Percentiles rank a stretch among this genome's conserved stretches.
Evolutionary conservation across 2,797 vertebrate genomes (phyloP).

Genomic region (Bradypodion ventrale): DNA sequence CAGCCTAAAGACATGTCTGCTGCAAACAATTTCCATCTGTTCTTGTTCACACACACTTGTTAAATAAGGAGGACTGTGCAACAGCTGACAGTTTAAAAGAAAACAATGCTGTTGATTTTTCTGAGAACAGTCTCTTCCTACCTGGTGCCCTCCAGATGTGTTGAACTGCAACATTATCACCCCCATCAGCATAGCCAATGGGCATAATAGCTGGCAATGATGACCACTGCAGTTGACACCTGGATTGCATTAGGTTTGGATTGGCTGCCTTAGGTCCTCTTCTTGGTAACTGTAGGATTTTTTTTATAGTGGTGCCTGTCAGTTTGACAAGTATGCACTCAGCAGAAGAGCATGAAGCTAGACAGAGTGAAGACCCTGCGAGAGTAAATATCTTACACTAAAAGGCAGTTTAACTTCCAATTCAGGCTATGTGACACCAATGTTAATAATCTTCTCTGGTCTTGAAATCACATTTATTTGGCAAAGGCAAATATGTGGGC

Average conservation of each 20-base stretch:
- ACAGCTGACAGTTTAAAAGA: neutral
- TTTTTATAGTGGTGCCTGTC: neutral
- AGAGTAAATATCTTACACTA: no score
- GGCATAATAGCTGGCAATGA: neutral
- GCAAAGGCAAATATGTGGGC: neutral
- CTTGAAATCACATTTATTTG: neutral
- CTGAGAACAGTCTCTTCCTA: neutral
- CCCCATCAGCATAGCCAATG: neutral
- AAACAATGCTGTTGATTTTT: neutral
- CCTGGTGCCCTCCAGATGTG: neutral
- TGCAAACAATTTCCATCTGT: slow-evolving; percentile 19
- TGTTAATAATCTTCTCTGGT: neutral
- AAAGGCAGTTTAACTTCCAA: neutral
- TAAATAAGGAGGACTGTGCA: slow-evolving; percentile 21
- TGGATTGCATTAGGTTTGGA: neutral
- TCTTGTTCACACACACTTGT: slow-evolving; percentile 26
- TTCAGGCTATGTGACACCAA: neutral
- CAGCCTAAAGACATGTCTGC: slow-evolving; percentile 19
- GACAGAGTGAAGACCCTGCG: no score
- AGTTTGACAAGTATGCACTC: neutral
- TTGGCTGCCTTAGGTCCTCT: neutral
- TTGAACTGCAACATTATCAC: neutral
- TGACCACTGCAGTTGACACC: neutral
- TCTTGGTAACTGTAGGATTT: neutral
- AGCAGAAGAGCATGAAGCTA: neutral